Evolutionary conservation across 1,140 invertebrate genomes (phyloP).

Genomic region (Ceratina japonica): DNA sequence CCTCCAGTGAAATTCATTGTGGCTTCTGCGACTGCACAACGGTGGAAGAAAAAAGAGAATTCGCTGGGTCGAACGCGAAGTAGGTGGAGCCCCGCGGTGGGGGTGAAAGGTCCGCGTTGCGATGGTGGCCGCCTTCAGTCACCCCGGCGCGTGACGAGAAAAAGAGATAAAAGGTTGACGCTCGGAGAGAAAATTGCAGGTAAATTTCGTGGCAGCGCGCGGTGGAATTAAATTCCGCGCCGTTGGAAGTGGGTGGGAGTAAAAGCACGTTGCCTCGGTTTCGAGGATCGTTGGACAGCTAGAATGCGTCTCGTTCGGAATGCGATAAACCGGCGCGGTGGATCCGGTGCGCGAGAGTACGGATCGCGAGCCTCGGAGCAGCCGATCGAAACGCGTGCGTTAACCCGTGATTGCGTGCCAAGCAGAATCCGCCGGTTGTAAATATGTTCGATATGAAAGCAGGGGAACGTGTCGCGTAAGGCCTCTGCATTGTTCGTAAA

Average conservation of each 20-base stretch:
- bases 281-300: slow-evolving; percentile 29
- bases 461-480: too few relatives aligned
- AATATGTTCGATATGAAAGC: too few relatives aligned
- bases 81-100: slow-evolving; percentile 23
- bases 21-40: slow-evolving; percentile 36
- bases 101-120: slow-evolving; percentile 15
- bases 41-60: slow-evolving; percentile 44
- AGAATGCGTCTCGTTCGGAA: slow-evolving; percentile 40
- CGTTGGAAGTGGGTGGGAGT: neutral
- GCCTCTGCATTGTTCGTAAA: too few relatives aligned
- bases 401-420: too few relatives aligned
- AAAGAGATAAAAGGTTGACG: neutral
- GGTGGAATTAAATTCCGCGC: slow-evolving; percentile 56
- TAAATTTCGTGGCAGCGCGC: slow-evolving; percentile 53
- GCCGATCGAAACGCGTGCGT: too few relatives aligned
- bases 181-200: slow-evolving; percentile 40
- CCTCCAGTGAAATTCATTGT: slow-evolving; percentile 53
- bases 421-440: too few relatives aligned
- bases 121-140: neutral
- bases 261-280: slow-evolving; percentile 21
- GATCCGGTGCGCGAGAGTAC: neutral
- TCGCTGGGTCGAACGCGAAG: slow-evolving; percentile 52
- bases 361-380: too few relatives aligned
- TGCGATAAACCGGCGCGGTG: slow-evolving; percentile 43
- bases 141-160: neutral